phyloP scores from a whole-genome alignment of 2,888 invertebrate genomes.

The Oligia fasciuncula region DNA sequence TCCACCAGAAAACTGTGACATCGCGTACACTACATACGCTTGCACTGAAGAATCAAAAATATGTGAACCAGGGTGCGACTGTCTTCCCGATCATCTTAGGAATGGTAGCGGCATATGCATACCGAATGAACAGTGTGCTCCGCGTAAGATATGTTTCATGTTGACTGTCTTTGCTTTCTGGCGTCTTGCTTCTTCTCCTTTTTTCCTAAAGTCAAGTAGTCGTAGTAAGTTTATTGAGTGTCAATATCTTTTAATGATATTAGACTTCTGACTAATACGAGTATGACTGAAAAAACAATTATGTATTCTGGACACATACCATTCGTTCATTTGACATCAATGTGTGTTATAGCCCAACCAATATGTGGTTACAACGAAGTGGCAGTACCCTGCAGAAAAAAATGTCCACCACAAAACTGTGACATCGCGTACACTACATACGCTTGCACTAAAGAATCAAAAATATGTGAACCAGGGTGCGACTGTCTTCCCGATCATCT shows the following conservation, averaged over 20 bases:
- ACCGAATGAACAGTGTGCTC: slow-evolving; percentile 63
- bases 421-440: slow-evolving; percentile 69
- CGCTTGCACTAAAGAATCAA: slow-evolving; percentile 46
- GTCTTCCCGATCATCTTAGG: slow-evolving; percentile 70
- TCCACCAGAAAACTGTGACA: slow-evolving; percentile 66
- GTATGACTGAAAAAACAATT: neutral
- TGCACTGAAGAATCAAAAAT: slow-evolving; percentile 50
- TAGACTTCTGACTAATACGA: neutral
- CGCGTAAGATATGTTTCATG: slow-evolving; percentile 57
- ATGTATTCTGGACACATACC: neutral
- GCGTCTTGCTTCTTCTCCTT: neutral
- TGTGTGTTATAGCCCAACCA: slow-evolving; percentile 16
- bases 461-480: slow-evolving; percentile 70
- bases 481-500: slow-evolving; percentile 69
- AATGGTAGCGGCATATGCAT: slow-evolving; percentile 68
- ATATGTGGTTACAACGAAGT: slow-evolving; percentile 72
- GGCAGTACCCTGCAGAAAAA: slow-evolving; percentile 63
- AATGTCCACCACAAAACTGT: slow-evolving; percentile 73
- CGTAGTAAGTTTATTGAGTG: neutral
- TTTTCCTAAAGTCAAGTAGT: neutral
- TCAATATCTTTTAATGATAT: neutral
- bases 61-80: slow-evolving; percentile 75
- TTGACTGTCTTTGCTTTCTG: neutral
- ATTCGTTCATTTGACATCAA: neutral
- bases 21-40: slow-evolving; percentile 66